Conservation (phyloP, 2,113 vertebrate genomes). For the Tenebrosternarchus preto region DNA sequence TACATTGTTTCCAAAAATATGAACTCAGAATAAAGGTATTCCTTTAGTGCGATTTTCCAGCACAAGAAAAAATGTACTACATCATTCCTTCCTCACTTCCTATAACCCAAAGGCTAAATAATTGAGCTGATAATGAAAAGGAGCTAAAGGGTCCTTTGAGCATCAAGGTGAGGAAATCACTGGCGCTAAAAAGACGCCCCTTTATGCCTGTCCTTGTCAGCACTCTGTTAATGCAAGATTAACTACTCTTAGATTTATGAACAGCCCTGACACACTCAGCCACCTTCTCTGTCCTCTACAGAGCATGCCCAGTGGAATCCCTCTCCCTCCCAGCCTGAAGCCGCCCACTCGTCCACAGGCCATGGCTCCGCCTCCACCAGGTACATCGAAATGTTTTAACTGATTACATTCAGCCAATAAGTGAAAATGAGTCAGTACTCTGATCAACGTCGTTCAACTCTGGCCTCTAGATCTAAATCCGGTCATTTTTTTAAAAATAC, state of each 20-base stretch:
- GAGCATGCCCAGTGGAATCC: constrained; percentile 72
- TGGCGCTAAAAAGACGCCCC: background rate
- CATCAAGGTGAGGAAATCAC: background rate
- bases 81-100: background rate
- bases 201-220: background rate
- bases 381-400: constrained; percentile 53
- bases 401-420: background rate
- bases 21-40: background rate
- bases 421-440: background rate
- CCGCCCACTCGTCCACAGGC: constrained; percentile 71
- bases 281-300: constrained; percentile 45
- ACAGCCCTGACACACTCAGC: background rate
- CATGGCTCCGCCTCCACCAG: constrained; percentile 46
- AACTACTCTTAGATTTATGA: background rate
- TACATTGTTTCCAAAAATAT: background rate
- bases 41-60: background rate
- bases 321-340: constrained; percentile 72
- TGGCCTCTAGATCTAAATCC: no score
- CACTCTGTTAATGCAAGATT: constrained; percentile 8
- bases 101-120: constrained; percentile 11
- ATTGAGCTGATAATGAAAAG: background rate
- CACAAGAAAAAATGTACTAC: background rate
- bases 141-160: background rate
- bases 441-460: no score
- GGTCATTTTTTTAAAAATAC: no score